phyloP scores from a whole-genome alignment of 1,140 invertebrate species.

The Drosophila sp. region DNA sequence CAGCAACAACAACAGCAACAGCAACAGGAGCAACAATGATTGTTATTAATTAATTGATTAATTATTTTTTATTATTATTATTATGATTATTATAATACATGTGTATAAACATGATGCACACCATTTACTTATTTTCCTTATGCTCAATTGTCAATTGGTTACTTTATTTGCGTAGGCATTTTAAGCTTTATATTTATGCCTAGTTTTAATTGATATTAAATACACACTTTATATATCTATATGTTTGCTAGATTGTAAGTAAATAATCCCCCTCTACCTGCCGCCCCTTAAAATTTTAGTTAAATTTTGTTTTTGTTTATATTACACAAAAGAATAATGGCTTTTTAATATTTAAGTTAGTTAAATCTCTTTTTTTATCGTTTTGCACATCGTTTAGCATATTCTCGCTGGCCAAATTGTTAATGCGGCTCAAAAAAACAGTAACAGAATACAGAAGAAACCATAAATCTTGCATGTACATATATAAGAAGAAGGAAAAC shows the following conservation, averaged over 20 bases:
- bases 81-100: constrained; percentile 17
- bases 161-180: constrained; percentile 39
- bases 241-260: constrained; percentile 53
- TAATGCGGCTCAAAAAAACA: constrained; percentile 27
- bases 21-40: constrained; percentile 45
- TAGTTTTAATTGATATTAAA: constrained; percentile 76
- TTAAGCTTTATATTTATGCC: constrained; percentile 79
- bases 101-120: constrained; percentile 62
- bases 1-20: constrained; percentile 25
- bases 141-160: constrained; percentile 67
- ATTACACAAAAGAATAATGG: constrained; percentile 45
- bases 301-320: constrained; percentile 69
- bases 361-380: constrained; percentile 60
- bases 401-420: constrained; percentile 52
- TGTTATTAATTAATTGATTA: constrained; percentile 68
- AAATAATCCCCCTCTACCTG: constrained; percentile 1
- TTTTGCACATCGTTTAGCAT: constrained; percentile 34
- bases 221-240: constrained; percentile 48
- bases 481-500: constrained; percentile 33
- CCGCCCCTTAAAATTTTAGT: constrained; percentile 53
- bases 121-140: constrained; percentile 79
- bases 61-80: constrained; percentile 26
- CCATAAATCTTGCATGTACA: constrained; percentile 36
- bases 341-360: constrained; percentile 77
- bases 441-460: constrained; percentile 10